phyloP scores from a whole-genome alignment of 1,140 invertebrate species.

The Drosophila parvula region DNA sequence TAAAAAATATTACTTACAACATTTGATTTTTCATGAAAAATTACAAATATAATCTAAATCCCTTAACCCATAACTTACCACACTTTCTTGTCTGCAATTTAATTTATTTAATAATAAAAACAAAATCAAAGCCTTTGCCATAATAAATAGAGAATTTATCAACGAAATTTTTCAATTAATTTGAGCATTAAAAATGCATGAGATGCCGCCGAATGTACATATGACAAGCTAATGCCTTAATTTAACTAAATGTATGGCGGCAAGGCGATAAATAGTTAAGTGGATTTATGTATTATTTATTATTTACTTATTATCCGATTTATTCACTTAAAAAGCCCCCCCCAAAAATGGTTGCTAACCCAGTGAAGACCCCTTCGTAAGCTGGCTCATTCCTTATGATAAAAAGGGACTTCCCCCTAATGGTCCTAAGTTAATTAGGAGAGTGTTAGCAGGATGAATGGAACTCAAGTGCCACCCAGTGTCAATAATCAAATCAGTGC shows the following conservation, averaged over 20 bases:
- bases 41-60: too few relatives aligned
- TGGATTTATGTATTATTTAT: neutral
- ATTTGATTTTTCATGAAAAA: too few relatives aligned
- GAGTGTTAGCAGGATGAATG: constrained; percentile 21
- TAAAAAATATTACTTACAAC: too few relatives aligned
- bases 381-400: neutral
- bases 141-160: constrained; percentile 1
- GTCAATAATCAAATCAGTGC: constrained; percentile 72
- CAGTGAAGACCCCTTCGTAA: neutral
- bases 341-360: too few relatives aligned
- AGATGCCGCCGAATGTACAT: neutral
- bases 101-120: neutral
- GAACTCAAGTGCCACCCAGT: neutral
- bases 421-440: constrained; percentile 34
- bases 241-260: neutral
- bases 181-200: constrained; percentile 8
- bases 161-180: constrained; percentile 8
- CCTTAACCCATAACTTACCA: neutral
- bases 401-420: neutral
- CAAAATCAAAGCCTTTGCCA: neutral
- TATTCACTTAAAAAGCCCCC: too few relatives aligned
- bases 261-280: neutral
- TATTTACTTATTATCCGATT: too few relatives aligned
- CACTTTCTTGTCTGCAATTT: neutral
- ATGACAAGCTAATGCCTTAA: constrained; percentile 2